These are phyloP conservation scores for Mohoua ochrocephala DNA, from an alignment of 2,113 vertebrate species.

Conservation along the genomic window DNA sequence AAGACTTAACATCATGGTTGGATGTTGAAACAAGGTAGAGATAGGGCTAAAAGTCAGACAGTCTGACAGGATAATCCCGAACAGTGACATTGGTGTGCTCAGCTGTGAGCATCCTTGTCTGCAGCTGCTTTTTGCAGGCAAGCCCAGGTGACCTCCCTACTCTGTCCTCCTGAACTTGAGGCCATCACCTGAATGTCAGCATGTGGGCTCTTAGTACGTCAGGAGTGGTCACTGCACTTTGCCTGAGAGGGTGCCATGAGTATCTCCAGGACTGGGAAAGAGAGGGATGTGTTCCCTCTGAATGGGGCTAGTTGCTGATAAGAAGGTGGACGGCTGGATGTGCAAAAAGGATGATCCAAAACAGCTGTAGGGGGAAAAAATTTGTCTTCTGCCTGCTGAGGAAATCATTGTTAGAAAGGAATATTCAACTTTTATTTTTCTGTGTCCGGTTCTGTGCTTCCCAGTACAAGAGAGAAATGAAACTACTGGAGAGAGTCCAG, in stretches of 20 bases:
- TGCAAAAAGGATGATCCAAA: neutral
- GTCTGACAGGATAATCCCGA: neutral
- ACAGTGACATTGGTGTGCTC: neutral
- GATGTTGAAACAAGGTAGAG: neutral
- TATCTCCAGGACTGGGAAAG: neutral
- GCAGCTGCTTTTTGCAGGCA: neutral
- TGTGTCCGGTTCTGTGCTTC: neutral
- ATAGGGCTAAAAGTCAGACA: neutral
- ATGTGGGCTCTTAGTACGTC: neutral
- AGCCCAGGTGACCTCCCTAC: neutral
- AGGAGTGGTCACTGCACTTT: neutral
- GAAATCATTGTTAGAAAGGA: neutral
- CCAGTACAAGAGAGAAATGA: neutral
- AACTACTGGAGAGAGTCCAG: neutral
- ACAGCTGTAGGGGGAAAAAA: fast-evolving
- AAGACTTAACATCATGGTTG: neutral
- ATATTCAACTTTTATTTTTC: neutral
- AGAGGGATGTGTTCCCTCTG: neutral
- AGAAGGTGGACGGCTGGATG: neutral
- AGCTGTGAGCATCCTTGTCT: neutral
- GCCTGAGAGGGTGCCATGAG: neutral
- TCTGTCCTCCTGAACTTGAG: neutral
- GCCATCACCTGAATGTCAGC: neutral
- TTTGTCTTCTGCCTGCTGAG: neutral
- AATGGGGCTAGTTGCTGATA: neutral